Base-by-base conservation (phyloP, 2,888 invertebrate species). In the Agrotis ipsilon region DNA sequence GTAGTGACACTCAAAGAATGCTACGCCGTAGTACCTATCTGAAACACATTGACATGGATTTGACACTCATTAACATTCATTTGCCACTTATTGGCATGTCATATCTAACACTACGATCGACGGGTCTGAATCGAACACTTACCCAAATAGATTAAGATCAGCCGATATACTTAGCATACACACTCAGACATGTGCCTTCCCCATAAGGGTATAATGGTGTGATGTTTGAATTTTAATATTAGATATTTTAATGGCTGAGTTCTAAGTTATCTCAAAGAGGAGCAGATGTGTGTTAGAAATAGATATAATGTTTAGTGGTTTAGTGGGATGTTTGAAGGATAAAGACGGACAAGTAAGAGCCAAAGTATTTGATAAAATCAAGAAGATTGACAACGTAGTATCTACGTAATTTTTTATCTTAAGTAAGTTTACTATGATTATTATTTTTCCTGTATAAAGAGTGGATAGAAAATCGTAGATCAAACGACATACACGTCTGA, bases 231-330 rank as follows among this genome's bases (percentile, higher is more conserved):
- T 73, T 24, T 18, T 4, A 46, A 13, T 19, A 24, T n/a, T 21
- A n/a, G 16, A n/a, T 63, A 49, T 39, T 48, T 0, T n/a, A 78
- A 75, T 75, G 27, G 13, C 61, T 46, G 43, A 69, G 51, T 11
- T 68, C 68, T 58, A 80, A 70, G 60, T 54, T 64, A 68, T 66
- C 48, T 62, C 32, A 21, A 55, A 14, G 16, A 46, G 14, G 19
- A 27, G 39, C 78, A 72, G 78, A 75, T 78, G 18, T 18, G 54
- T 6, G 49, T 78, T 75, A 72, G 75, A 69, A 71, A 75, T 78
- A 72, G 58, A 45, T 48, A 18, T 21, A 24, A 18, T 11, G 39
- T 43, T 49, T 58, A 52, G 43, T 66, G 55, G 27, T 58, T 19
- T 11, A 21, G 1, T 1, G 21, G 55, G 48, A 16, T 45, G 27